Base-by-base conservation (phyloP, 37 sponge, comb jelly and placozoan genomes). In the Diacarnus erythraeanus region DNA sequence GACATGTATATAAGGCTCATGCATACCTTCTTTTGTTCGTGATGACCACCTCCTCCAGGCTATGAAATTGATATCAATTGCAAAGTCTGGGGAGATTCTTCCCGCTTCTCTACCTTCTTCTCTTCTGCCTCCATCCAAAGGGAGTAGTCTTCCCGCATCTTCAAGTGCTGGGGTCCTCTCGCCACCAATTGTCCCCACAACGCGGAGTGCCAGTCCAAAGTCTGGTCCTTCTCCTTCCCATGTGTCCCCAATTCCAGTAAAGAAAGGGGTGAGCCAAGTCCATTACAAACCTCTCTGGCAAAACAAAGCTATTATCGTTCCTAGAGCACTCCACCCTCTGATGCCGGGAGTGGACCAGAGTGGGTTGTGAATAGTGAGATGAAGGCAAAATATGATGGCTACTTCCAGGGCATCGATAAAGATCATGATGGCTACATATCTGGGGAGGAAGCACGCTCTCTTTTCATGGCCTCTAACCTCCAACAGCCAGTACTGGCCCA, bases 381-480 rank as follows among this genome's bases (percentile, higher is more conserved):
- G 26, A 92, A 92, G 85, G 69, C 86, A 22, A 92, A 92, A 43
- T 92, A 92, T 40, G 93, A 92, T 38, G 59, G 60, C 2, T 92
- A 88, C 72, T 92, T 92, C 65, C 66, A 72, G 18, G 88, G 88
- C 3, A 91, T 91, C 69, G 92, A 91, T 60, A 91, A 91, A 51
- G 92, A 91, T 54, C 83, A 83, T 2, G 88, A 88, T 84, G 93
- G 93, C 22, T 59, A 83, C 29, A 86, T 92, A 18, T 77, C 86
- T 47, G 93, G 93, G 57, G 93, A 88, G 4, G 86, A 88, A 30
- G 85, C 86, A 12, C 75, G 76, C 26, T 64, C 76, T 1, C 51
- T 88, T 57, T 85, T 92, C 70, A 92, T 88, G 86, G 86, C 89
- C 18, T 92, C 93, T 54, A 92, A 84, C 58, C 79, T 92, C 2